Evolutionary conservation across 2,888 invertebrate genomes (phyloP).

Genomic region (Nasonovia ribisnigri): DNA sequence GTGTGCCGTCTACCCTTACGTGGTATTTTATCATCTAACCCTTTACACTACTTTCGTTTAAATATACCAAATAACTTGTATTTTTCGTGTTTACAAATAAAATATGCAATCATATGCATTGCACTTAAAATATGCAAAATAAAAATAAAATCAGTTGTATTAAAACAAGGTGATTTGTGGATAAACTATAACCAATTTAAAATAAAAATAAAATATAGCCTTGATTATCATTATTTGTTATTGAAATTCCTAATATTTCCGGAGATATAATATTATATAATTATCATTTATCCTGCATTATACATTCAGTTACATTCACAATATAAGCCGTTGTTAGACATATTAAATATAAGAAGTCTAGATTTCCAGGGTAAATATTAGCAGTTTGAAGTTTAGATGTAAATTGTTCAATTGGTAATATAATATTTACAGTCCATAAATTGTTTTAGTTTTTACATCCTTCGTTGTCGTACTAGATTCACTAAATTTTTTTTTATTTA

Average conservation of each 20-base stretch:
- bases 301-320: neutral
- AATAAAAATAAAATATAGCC: too few species aligned
- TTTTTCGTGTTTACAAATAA: too few species aligned
- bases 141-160: neutral
- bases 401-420: neutral
- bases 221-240: too few species aligned
- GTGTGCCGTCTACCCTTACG: neutral
- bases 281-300: neutral
- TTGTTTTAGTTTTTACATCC: neutral
- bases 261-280: neutral
- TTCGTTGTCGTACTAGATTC: neutral
- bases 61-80: neutral
- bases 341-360: neutral
- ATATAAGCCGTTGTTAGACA: neutral
- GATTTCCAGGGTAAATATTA: neutral
- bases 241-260: neutral
- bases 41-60: neutral
- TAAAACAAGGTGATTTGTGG: neutral
- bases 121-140: too few species aligned
- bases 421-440: neutral
- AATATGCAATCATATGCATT: too few species aligned
- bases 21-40: neutral
- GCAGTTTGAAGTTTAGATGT: neutral
- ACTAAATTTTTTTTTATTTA: too few species aligned
- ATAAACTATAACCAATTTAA: neutral